Percentiles rank a stretch among this genome's conserved stretches.
Evolutionary conservation across 2,888 invertebrate genomes (phyloP).

Genomic region (Minunthozetes semirufus): DNA sequence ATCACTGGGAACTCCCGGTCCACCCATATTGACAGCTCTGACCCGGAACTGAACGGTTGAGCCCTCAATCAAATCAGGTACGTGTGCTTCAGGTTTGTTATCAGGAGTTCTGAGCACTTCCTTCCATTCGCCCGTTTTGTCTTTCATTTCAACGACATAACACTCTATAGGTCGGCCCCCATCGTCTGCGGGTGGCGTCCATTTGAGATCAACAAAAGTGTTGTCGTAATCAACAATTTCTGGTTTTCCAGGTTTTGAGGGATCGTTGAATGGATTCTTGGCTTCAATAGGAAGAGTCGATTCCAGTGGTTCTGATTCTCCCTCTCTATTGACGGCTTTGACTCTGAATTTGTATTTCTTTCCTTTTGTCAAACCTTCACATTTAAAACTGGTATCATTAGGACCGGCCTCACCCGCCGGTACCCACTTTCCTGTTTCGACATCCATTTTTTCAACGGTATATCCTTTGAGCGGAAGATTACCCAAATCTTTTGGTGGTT

Average conservation of each 20-base stretch:
- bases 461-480: constrained; percentile 89
- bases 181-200: constrained; percentile 53
- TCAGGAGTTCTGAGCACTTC: constrained; percentile 72
- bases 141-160: constrained; percentile 48
- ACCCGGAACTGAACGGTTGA: constrained; percentile 98
- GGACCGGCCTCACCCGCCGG: constrained; percentile 79
- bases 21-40: constrained; percentile 87
- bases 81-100: constrained; percentile 63
- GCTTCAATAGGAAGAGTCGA: constrained; percentile 51
- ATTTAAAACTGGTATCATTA: constrained; percentile 49
- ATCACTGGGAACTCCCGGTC: constrained; percentile 61
- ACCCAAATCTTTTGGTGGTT: constrained; percentile 88
- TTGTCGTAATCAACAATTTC: constrained; percentile 53
- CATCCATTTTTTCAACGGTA: constrained; percentile 60
- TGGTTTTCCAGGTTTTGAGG: constrained; percentile 51
- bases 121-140: constrained; percentile 89
- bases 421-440: constrained; percentile 66
- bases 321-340: constrained; percentile 54
- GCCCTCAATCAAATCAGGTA: constrained; percentile 83
- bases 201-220: constrained; percentile 52
- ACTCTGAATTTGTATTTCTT: constrained; percentile 55
- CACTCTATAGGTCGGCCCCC: constrained; percentile 55
- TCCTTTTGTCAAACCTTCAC: constrained; percentile 43
- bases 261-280: constrained; percentile 54
- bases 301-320: constrained; percentile 53